These are phyloP conservation scores for Gorsachius goisagi DNA, from an alignment of 2,113 vertebrate genomes.

Conservation along the genomic window DNA sequence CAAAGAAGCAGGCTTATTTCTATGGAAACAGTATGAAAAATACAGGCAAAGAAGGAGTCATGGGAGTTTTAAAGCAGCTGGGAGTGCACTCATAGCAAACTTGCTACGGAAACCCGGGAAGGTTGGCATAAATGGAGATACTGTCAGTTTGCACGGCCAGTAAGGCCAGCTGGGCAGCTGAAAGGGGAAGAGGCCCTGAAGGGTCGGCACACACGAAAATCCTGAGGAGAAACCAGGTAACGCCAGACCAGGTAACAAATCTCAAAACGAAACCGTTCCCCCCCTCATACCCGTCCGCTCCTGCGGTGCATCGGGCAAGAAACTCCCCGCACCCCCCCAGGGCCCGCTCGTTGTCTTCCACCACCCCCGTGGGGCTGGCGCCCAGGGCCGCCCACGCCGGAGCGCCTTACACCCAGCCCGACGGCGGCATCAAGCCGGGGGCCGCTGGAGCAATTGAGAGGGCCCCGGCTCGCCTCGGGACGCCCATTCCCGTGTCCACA, in stretches of 20 bases:
- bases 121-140: accelerated
- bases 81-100: accelerated
- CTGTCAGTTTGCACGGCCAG: too few species aligned
- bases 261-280: accelerated
- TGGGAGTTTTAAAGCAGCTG: background rate
- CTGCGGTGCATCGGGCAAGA: accelerated
- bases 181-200: background rate
- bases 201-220: background rate
- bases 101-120: background rate
- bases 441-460: background rate
- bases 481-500: background rate
- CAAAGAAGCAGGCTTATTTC: background rate
- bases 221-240: background rate
- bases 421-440: background rate
- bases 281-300: background rate
- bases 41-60: background rate
- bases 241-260: background rate
- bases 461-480: background rate
- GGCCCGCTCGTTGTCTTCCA: accelerated
- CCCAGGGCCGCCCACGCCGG: accelerated
- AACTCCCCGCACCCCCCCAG: accelerated
- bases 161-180: background rate
- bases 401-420: accelerated
- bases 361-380: background rate
- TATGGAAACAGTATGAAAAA: background rate